Evolutionary conservation across 2,888 invertebrate species (phyloP).

Genomic region (Eremobia ochroleuca): DNA sequence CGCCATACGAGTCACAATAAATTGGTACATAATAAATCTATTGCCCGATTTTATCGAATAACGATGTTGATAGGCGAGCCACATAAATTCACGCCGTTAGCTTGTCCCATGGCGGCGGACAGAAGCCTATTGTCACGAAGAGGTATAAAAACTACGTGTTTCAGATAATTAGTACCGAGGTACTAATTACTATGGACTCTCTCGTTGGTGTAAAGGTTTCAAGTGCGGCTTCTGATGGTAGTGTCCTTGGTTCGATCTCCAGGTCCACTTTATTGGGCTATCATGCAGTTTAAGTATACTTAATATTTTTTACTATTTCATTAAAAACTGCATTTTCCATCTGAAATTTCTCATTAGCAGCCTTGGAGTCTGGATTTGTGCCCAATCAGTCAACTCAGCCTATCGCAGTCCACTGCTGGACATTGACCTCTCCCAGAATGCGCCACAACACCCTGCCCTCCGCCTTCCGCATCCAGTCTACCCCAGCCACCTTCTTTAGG

Average conservation of each 20-base stretch:
- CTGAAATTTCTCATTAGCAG: not conserved
- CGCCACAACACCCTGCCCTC: no score
- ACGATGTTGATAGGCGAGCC: not conserved
- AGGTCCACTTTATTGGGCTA: not conserved
- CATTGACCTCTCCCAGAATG: no score
- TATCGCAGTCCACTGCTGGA: no score
- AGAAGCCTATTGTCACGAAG: conserved; percentile 22
- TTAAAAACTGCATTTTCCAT: not conserved
- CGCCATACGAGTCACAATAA: not conserved
- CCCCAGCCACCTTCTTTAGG: no score
- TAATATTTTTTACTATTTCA: not conserved
- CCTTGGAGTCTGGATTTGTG: not conserved
- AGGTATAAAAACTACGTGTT: conserved; percentile 9
- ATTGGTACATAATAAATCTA: conserved; percentile 14
- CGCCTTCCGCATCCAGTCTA: no score
- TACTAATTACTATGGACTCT: not conserved
- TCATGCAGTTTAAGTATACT: no score
- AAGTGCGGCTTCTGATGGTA: not conserved
- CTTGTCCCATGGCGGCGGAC: conserved; percentile 6
- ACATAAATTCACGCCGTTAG: conserved; percentile 24
- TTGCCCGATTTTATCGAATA: conserved; percentile 16
- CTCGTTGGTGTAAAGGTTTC: not conserved
- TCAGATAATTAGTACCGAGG: conserved; percentile 1
- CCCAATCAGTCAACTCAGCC: no score
- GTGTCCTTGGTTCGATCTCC: not conserved